A percentile compares a stretch with the other conserved stretches of the same genome.
These are phyloP conservation scores for Peromyscus leucopus DNA, from an alignment of 2,113 vertebrate genomes.

Conservation along the genomic window DNA sequence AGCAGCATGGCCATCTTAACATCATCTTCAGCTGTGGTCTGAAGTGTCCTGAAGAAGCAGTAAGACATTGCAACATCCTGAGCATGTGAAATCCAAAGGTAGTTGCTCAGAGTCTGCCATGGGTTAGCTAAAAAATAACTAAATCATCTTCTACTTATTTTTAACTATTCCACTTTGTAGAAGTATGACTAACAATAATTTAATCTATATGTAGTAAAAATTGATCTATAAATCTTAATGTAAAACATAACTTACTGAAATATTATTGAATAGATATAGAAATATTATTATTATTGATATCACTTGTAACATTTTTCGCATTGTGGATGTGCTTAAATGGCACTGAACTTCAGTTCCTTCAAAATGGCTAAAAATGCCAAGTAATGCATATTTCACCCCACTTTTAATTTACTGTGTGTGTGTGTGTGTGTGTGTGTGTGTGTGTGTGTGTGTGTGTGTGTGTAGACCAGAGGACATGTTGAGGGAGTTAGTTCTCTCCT, in stretches of 20 bases:
- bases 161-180: background rate
- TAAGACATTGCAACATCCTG: background rate
- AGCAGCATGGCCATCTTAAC: background rate
- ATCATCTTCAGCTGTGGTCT: background rate
- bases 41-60: background rate
- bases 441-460: background rate
- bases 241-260: background rate
- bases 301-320: background rate
- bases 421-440: background rate
- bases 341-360: background rate
- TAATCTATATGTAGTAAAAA: background rate
- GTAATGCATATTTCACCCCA: background rate
- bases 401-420: background rate
- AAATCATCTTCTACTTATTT: background rate
- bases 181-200: background rate
- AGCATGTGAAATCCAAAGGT: background rate
- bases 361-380: background rate
- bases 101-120: background rate
- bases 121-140: conserved; percentile 13
- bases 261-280: background rate
- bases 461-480: background rate
- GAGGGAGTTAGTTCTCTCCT: background rate
- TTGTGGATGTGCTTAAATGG: background rate
- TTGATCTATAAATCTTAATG: background rate
- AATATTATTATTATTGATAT: conserved; percentile 5